These are phyloP conservation scores for Xiphophorus maculatus DNA, from an alignment of 2,113 vertebrate species.

Conservation along the genomic window DNA sequence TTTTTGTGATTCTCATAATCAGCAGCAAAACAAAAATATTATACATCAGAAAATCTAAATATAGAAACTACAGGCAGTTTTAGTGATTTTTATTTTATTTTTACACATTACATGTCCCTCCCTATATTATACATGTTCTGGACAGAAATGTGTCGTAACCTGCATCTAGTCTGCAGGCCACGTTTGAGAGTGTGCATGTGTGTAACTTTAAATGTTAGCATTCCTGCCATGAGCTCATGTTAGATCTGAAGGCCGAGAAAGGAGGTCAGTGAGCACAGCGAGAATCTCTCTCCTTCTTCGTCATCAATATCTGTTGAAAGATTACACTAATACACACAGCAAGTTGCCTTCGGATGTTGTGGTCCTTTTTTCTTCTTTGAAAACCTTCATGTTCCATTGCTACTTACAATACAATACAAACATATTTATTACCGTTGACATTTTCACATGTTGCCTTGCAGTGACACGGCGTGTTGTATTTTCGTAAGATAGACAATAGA, in stretches of 20 bases:
- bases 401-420: too few relatives aligned
- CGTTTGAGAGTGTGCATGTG: conserved; percentile 56
- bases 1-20: too few relatives aligned
- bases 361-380: neutral
- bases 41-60: neutral
- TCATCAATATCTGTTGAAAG: conserved; percentile 74
- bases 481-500: too few relatives aligned
- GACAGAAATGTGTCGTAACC: conserved; percentile 65
- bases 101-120: conserved; percentile 16
- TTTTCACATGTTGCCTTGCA: too few relatives aligned
- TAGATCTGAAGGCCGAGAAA: conserved; percentile 51
- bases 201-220: conserved; percentile 70
- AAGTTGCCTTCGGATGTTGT: conserved; percentile 21
- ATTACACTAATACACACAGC: conserved; percentile 50
- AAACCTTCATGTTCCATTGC: too few relatives aligned
- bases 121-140: conserved; percentile 7
- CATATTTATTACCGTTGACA: too few relatives aligned
- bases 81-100: neutral
- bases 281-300: conserved; percentile 58
- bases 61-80: neutral
- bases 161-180: conserved; percentile 57
- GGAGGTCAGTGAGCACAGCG: conserved; percentile 52
- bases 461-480: too few relatives aligned
- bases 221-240: conserved; percentile 66
- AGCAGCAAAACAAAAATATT: too few relatives aligned